Evolutionary conservation across 2,888 invertebrate species (phyloP), one percentile per base, ranked within the genome.

Genomic region (Antheraea assamensis): DNA sequence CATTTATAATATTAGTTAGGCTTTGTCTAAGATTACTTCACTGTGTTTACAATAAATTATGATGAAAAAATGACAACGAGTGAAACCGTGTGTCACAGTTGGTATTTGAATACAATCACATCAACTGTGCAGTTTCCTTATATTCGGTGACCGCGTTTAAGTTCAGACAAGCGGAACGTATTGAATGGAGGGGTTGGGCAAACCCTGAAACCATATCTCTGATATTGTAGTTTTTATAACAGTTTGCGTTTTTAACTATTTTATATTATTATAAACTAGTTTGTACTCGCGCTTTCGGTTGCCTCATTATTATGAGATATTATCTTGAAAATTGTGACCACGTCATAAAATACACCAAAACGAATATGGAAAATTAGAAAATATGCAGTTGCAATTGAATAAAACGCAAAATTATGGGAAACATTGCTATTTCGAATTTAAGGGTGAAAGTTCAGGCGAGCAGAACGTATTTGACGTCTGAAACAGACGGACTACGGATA

Each of bases 141-240:
- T 3, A 61, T 61, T 35, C 31, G 10, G 35, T 31, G 19, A 49
- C 30, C 27, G 19, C 30, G 49, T 47, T 49, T 76, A 77, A 76
- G 78, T 76, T 71, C 71, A 27, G 70, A 55, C 71, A 71, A 66
- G 72, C 35, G 55, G 72, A 72, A 73, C 78, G 78, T 79, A 78
- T 78, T 68, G 35, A 68, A 68, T 68, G 35, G 19, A 8, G 35
- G 66, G 66, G 19, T 35, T 35, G 1, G 66, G 35, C 31, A 68
- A 31, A 31, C 21, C 19, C 8, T 31, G 5, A 21, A 68, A 3
- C 13, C 4, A n/a, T 66, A 4, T 3, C 10, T 2, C 15, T 10
- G 3, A 27, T 27, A 27, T 27, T 58, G 24, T 24, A 24, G 13
- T 61, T 61, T 61, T 27, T 27, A 61, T 24, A 8, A n/a, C n/a